Base-by-base conservation (phyloP, 2,888 invertebrate genomes). In the Papilio demoleus region DNA sequence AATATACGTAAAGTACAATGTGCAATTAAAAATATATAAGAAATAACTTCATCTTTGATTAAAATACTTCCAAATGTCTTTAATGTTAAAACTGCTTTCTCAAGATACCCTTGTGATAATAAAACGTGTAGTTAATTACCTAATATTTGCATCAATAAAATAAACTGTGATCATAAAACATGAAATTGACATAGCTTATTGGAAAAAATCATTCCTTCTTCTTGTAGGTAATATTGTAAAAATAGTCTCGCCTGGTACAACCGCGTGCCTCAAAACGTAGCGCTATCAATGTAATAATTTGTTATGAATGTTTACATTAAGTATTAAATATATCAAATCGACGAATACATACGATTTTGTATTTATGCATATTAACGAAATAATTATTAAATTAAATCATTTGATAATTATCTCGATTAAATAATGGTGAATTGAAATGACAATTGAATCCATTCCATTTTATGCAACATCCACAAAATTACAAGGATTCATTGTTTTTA, bases 271-370 rank as follows among this genome's bases (percentile, higher is more conserved):
- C 58, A 58, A 62, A 56, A 40, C 9, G 6, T 36, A 58, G 68
- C 63, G 47, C 63, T 58, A 38, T 63, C 24, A 58, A 56, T 36
- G 68, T 58, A 63, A 36, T 47, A 68, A 68, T 59, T 68, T 68
- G 56, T 67, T 67, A 62, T 63, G 6, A 62, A 58, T 62, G 62
- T 67, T 67, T 56, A 67, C 31, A 61, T 53, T 61, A 67, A 61
- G 27, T 61, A 61, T 38, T 27, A 38, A 14, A 50, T 22, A n/a
- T 24, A 50, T 19, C 11, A 11, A 36, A 36, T 17, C 19, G 9
- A 59, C 9, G 22, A 19, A 9, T 38, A 47, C 12, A 38, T 40
- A 38, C 22, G 12, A 24, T 22, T 47, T 53, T 64, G 56, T 65
- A 53, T 17, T 42, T 8, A 24, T 6, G 31, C 38, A 66, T 17